Evolutionary conservation across 2,113 vertebrate species (phyloP), one percentile per base, ranked within the genome.

Genomic region (Otis tarda): DNA sequence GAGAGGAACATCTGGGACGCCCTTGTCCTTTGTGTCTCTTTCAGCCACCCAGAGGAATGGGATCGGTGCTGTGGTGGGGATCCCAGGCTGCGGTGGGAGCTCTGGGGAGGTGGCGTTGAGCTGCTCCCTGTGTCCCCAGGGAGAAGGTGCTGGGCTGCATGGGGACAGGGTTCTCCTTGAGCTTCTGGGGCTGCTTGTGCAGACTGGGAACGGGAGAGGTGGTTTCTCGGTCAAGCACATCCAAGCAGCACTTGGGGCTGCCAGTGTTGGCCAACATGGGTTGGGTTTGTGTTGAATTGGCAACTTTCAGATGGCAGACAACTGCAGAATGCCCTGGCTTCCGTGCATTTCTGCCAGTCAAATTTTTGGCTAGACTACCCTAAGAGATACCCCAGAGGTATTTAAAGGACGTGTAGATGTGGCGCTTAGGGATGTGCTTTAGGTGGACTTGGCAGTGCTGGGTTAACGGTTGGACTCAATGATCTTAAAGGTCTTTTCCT

Each of bases 121-220:
- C 67, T 12, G 39, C 53, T 45, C 22, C 39, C 31, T 18, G 11
- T 1, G 5, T 57, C 18, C 53, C 39, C 24, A 3, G 39, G 31
- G 23, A 27, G 53, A 8, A n/a, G 53, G 39, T 57, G 55, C 37
- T 56, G 70, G 70, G 52, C 69, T 55, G 50, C 14, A 22, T 30
- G 35, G 41, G 67, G 45, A 43, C 3, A 1, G 37, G 69, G 45
- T 20, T 65, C 25, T 16, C 22, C 21, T 25, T 1, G 1, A 27
- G 52, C 11, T 49, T 3, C 21, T 25, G 1, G 1, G 23, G 52
- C 27, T 56, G 37, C 64, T 63, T 39, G 23, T 6, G 4, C 2
- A 1, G 8, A 52, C 14, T 49, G 41, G 49, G 8, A 11, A 12
- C 6, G 8, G 41, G 20, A 11, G 0, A 4, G 52, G 2, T 4